Conservation (phyloP, 2,113 vertebrate species). For the Pterocles gutturalis region DNA sequence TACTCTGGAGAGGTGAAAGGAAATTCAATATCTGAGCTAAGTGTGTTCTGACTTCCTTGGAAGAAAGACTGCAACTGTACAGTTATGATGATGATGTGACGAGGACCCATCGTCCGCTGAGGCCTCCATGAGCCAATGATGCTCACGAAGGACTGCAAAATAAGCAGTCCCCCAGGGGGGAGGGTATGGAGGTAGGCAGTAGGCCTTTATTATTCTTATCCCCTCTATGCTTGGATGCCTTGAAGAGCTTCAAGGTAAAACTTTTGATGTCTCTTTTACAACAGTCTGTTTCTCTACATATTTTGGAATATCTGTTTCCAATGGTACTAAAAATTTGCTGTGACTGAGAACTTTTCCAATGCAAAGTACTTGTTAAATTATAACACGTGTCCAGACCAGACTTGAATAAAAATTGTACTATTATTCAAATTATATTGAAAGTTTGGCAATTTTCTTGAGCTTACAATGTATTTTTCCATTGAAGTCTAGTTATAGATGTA, state of each 20-base stretch:
- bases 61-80: background rate
- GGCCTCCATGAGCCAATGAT: background rate
- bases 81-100: background rate
- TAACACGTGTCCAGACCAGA: slow-evolving; percentile 45
- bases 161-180: background rate
- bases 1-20: slow-evolving; percentile 46
- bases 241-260: slow-evolving; percentile 35
- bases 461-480: slow-evolving; percentile 58
- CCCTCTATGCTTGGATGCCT: background rate
- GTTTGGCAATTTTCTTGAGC: slow-evolving; percentile 57
- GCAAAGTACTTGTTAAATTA: slow-evolving; percentile 66
- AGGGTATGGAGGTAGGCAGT: background rate
- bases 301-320: slow-evolving; percentile 65
- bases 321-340: slow-evolving; percentile 54
- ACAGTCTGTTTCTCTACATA: slow-evolving; percentile 50
- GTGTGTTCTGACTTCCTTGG: slow-evolving; percentile 5
- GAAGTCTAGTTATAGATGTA: slow-evolving; percentile 56
- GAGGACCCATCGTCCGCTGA: background rate
- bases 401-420: slow-evolving; percentile 38
- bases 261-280: slow-evolving; percentile 59
- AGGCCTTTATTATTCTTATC: background rate
- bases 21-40: slow-evolving; percentile 57
- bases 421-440: slow-evolving; percentile 38
- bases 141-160: background rate
- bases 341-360: slow-evolving; percentile 65